phyloP scores from a whole-genome alignment of 2,797 vertebrate species.

The Pseudotriccus pelzelni region DNA sequence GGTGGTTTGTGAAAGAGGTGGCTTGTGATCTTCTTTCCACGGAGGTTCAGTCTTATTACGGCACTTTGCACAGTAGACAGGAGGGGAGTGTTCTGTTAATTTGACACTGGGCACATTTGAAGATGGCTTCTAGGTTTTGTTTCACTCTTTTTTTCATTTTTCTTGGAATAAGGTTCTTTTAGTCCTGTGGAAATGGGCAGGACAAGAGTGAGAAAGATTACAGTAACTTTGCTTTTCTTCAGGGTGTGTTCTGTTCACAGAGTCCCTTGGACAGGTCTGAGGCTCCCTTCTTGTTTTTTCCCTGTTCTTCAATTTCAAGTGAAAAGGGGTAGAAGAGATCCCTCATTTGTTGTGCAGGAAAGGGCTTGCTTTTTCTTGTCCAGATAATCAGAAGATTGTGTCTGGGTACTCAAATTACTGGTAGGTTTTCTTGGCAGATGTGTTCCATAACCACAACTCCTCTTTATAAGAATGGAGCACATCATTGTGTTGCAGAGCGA shows the following conservation, averaged over 20 bases:
- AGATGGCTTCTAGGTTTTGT: neutral
- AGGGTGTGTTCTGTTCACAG: neutral
- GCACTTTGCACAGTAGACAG: neutral
- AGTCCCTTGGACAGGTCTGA: neutral
- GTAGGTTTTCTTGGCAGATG: neutral
- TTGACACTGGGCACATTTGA: neutral
- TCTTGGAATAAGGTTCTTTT: neutral
- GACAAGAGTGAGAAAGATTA: neutral
- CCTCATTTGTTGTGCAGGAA: neutral
- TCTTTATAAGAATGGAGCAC: neutral
- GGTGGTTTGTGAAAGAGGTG: neutral
- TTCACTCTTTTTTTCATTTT: neutral
- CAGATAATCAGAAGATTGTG: neutral
- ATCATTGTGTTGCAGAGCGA: neutral
- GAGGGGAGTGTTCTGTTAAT: neutral
- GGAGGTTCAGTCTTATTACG: neutral
- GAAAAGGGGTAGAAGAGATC: neutral
- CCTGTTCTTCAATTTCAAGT: neutral
- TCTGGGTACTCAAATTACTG: neutral
- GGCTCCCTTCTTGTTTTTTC: neutral
- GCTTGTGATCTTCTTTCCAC: neutral
- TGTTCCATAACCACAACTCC: fast-evolving
- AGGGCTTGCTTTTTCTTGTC: neutral
- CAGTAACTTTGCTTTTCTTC: neutral
- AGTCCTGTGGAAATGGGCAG: neutral